phyloP scores from a whole-genome alignment of 2,113 vertebrate species.

The Ophiodon elongatus region DNA sequence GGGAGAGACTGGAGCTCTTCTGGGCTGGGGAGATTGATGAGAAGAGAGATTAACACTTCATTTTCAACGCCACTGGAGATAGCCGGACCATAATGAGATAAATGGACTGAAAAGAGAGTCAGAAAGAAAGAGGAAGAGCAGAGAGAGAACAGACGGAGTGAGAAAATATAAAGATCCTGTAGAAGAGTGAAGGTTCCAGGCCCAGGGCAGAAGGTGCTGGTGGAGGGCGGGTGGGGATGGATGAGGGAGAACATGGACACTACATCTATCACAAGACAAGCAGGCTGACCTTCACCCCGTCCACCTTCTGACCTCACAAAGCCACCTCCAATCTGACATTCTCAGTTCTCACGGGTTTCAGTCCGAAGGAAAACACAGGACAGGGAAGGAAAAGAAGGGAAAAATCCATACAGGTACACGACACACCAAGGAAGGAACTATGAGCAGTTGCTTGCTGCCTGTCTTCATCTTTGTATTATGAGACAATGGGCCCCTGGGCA shows the following conservation, averaged over 20 bases:
- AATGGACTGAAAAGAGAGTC: constrained; percentile 74
- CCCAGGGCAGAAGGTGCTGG: constrained; percentile 17
- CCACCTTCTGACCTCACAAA: constrained; percentile 1
- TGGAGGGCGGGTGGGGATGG: neutral
- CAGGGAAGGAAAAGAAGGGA: neutral
- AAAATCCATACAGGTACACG: neutral
- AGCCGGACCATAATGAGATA: constrained; percentile 79
- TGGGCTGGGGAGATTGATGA: constrained; percentile 83
- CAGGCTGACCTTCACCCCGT: constrained; percentile 28
- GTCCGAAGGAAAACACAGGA: neutral
- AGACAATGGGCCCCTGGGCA: neutral
- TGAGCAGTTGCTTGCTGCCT: neutral
- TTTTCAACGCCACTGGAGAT: constrained; percentile 82
- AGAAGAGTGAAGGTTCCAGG: constrained; percentile 35
- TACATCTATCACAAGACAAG: constrained; percentile 69
- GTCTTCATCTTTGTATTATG: neutral
- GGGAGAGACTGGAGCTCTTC: constrained; percentile 79
- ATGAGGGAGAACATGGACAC: constrained; percentile 35
- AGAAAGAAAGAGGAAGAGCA: constrained; percentile 27
- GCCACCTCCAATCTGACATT: constrained; percentile 24
- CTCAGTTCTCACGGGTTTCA: neutral
- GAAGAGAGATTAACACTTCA: constrained; percentile 85
- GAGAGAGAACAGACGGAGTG: constrained; percentile 35
- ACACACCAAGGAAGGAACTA: neutral
- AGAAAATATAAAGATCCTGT: constrained; percentile 41